Base-by-base conservation (phyloP, 2,888 invertebrate species). In the Rhamnusium bicolor region DNA sequence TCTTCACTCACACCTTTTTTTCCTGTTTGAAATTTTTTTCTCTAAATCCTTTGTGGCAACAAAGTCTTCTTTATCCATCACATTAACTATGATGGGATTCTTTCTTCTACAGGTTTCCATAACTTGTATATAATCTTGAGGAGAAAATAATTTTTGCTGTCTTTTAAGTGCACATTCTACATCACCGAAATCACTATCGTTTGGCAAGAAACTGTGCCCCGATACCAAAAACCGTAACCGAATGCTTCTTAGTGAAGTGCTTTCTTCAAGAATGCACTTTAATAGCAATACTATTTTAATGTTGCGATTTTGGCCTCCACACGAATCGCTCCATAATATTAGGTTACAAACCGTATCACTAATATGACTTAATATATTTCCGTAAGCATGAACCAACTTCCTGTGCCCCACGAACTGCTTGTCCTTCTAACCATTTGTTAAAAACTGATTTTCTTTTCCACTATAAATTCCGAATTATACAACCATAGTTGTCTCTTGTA, bases 301-400 rank as follows among this genome's bases (percentile, higher is more conserved):
- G 19, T 18, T 46, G n/a, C 29, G 24, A 24, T 24, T 24, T 24
- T 24, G 24, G 24, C 24, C 24, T 24, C 24, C 24, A 6, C 24
- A 24, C 19, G 79, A 81, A 70, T 82, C 80, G 16, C 73, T 61
- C 80, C 81, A 82, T 12, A 80, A 73, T 19, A 77, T 76, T 58
- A 80, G 72, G 1, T 80, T 61, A 73, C 63, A 72, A 53, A 71
- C 73, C 8, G 29, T 66, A 68, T 68, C 49, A 60, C 67, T 61
- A 46, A 78, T 32, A 65, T 65, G 51, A 14, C 65, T 69, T 16
- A 66, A 76, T 69, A 69, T 72, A 69, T 29, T 49, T 49, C 21
- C 49, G 32, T 29, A 77, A 53, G 56, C 80, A 80, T 14, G 77
- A 24, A 29, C 71, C 73, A 47, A 75, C 72, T 51, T 76, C 72